phyloP scores from a whole-genome alignment of 1,140 invertebrate genomes.

The Halictus rubicundus region DNA sequence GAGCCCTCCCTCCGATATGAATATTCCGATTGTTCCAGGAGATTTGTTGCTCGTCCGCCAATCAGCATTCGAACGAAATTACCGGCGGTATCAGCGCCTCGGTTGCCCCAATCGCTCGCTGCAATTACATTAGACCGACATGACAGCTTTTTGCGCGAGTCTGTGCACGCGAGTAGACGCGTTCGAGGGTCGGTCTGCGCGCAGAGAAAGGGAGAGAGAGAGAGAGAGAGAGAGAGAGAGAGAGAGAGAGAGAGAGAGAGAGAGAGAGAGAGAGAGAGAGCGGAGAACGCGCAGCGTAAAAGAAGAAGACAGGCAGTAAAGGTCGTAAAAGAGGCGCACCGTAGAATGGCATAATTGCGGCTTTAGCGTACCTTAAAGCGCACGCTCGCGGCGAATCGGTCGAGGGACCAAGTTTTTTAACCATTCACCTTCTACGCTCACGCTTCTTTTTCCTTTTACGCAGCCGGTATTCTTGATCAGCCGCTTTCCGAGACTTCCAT shows the following conservation, averaged over 20 bases:
- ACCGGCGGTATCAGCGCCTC: slow-evolving; percentile 25
- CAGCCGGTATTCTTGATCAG: neutral
- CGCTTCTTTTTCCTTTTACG: neutral
- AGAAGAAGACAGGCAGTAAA: slow-evolving; percentile 31
- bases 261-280: no score
- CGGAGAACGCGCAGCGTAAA: neutral
- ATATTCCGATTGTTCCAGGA: slow-evolving; percentile 22
- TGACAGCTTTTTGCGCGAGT: slow-evolving; percentile 33
- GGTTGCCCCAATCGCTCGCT: neutral
- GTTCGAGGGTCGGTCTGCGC: neutral
- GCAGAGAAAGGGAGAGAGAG: neutral
- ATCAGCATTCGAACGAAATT: slow-evolving; percentile 31
- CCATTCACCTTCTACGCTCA: neutral
- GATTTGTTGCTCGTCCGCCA: slow-evolving; percentile 12
- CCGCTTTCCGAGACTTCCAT: neutral
- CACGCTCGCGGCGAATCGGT: slow-evolving; percentile 30
- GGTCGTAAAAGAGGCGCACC: slow-evolving; percentile 44
- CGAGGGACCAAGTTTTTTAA: slow-evolving; percentile 11
- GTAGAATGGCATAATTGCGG: slow-evolving; percentile 54
- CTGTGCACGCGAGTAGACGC: slow-evolving; percentile 18
- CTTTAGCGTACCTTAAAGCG: slow-evolving; percentile 53
- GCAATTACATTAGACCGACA: slow-evolving; percentile 52
- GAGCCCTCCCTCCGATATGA: neutral
- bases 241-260: no score
- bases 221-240: neutral